A percentile compares a stretch with the other conserved stretches of the same genome.
Evolutionary conservation across 1,140 invertebrate genomes (phyloP).

Genomic region (Macrostomum lignano): DNA sequence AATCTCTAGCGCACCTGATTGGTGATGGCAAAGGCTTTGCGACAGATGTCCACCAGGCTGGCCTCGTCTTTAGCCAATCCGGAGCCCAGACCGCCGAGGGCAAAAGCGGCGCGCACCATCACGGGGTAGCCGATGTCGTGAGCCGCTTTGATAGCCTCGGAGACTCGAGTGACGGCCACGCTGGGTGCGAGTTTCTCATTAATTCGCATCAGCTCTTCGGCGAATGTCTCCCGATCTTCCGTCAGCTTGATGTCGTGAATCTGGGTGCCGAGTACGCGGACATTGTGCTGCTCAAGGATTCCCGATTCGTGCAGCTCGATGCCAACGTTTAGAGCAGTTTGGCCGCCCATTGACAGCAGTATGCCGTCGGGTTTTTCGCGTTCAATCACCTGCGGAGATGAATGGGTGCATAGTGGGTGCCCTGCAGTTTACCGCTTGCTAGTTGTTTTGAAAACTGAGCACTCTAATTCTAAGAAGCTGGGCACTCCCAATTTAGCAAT

Average conservation of each 20-base stretch:
- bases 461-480: too few species aligned
- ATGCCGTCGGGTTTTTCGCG: conserved; percentile 78
- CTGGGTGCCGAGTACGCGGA: conserved; percentile 37
- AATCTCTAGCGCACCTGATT: conserved; percentile 29
- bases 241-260: conserved; percentile 80
- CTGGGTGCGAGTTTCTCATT: conserved; percentile 74
- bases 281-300: conserved; percentile 49
- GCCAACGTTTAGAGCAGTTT: conserved; percentile 91
- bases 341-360: conserved; percentile 80
- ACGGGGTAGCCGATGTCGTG: conserved; percentile 66
- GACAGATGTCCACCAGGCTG: conserved; percentile 29
- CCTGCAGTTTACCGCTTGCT: too few species aligned
- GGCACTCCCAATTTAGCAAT: too few species aligned
- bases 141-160: conserved; percentile 50
- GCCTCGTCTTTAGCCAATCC: conserved; percentile 71
- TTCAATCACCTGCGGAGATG: conserved; percentile 51
- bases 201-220: conserved; percentile 56
- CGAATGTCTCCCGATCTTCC: conserved; percentile 80
- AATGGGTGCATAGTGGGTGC: too few species aligned
- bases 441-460: too few species aligned
- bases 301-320: conserved; percentile 43
- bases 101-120: conserved; percentile 73
- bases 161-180: conserved; percentile 50
- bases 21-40: conserved; percentile 11
- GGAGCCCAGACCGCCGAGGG: conserved; percentile 76